Evolutionary conservation across 2,113 vertebrate species (phyloP).

Genomic region (human): DNA sequence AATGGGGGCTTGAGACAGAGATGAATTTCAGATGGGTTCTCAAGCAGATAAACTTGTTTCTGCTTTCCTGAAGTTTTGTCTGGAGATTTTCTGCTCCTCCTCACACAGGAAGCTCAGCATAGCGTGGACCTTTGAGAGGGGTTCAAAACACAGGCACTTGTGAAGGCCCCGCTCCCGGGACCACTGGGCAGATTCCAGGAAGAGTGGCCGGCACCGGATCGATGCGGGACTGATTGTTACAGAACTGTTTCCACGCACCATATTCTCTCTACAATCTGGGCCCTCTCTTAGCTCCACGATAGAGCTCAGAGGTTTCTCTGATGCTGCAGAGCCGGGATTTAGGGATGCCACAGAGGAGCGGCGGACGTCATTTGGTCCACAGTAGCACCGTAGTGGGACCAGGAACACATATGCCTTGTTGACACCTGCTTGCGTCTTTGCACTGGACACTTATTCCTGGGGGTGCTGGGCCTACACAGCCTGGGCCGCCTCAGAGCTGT

Average conservation of each 20-base stretch:
- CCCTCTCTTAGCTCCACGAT: neutral
- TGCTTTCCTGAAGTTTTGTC: neutral
- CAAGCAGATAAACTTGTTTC: neutral
- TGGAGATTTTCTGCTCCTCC: neutral
- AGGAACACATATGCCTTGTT: neutral
- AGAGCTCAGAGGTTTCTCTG: neutral
- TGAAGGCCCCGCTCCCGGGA: neutral
- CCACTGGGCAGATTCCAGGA: fast-evolving
- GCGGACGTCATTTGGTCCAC: neutral
- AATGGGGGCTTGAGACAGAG: neutral
- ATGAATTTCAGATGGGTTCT: neutral
- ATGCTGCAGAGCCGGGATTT: neutral
- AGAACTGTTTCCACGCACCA: fast-evolving
- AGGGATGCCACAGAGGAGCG: fast-evolving
- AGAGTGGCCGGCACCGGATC: fast-evolving
- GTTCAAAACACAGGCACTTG: fast-evolving
- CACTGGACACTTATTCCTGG: fast-evolving
- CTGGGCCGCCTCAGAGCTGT: neutral
- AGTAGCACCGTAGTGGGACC: fast-evolving
- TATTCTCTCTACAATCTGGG: neutral
- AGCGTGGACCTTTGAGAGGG: neutral
- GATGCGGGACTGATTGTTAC: fast-evolving
- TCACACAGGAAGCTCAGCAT: neutral
- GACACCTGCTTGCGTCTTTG: neutral
- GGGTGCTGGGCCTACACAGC: neutral